Conservation (phyloP, 2,113 vertebrate species). For the Catagonus wagneri region DNA sequence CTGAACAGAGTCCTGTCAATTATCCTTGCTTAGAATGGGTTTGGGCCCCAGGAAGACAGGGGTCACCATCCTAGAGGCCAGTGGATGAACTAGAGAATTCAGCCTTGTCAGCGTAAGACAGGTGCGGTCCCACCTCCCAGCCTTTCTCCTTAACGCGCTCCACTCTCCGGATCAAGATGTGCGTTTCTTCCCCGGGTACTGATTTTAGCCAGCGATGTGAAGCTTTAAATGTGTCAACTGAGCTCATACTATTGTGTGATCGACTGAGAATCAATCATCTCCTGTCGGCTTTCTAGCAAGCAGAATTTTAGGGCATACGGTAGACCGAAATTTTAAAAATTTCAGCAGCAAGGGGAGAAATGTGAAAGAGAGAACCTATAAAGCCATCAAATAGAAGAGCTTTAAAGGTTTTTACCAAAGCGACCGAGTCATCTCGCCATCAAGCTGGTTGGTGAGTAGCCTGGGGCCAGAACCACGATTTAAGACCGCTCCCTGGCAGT, state of each 20-base stretch:
- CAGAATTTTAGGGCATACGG: neutral
- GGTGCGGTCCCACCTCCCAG: too few species aligned
- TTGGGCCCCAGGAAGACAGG: neutral
- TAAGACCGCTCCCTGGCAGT: too few species aligned
- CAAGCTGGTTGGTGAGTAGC: neutral
- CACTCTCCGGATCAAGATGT: neutral
- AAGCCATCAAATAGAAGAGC: neutral
- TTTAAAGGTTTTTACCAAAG: neutral
- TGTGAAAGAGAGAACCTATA: neutral
- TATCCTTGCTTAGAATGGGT: neutral
- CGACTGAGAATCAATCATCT: neutral
- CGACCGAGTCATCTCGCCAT: neutral
- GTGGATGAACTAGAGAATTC: neutral
- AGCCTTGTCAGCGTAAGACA: fast-evolving
- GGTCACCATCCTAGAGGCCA: fast-evolving
- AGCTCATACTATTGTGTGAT: neutral
- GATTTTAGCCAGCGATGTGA: neutral
- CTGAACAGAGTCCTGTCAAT: neutral
- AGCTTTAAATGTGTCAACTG: neutral
- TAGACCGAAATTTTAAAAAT: neutral
- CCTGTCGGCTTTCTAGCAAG: neutral
- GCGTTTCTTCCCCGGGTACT: neutral
- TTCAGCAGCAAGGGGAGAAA: neutral
- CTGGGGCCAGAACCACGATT: neutral
- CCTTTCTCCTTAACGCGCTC: fast-evolving